Base-by-base conservation (phyloP, 2,888 invertebrate genomes). In the Tenthredo amoena region DNA sequence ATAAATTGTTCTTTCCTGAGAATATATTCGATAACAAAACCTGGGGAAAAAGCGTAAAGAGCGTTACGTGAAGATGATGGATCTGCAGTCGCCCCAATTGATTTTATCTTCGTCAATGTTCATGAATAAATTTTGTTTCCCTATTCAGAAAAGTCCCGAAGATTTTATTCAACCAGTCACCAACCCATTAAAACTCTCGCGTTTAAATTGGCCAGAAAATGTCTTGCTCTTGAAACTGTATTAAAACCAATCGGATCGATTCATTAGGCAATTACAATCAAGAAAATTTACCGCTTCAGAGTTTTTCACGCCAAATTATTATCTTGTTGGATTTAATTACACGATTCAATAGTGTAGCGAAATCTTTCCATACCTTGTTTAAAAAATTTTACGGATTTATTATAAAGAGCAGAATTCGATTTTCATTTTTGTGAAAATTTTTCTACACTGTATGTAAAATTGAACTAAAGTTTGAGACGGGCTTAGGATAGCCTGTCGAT, bases 21-120 rank as follows among this genome's bases (percentile, higher is more conserved):
- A 55, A 84, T 55, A 84, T 72, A 40, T 72, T 68, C 34, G n/a
- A 50, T 34, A 68, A 71, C 37, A 50, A 50, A 81, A 81, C 21
- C 40, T 21, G 18, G 77, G 34, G 26, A 15, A 55, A 77, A 31
- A 55, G 55, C 18, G 31, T 81, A 40, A 81, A 65, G 18, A 81
- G 21, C 26, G 62, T 40, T 47, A 65, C 81, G 62, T 37, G 58
- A 62, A 65, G 81, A 81, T 81, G 81, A 81, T 62, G 81, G 81
- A 81, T 81, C 81, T 65, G n/a, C 15, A 47, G 47, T 81, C 62
- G 15, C 81, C 18, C 62, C 62, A 62, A 26, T 62, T 81, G 81
- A 81, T 65, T 40, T 62, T 47, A 81, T 81, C 62, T 81, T 62
- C 62, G 81, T 81, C 81, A 81, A 81, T 81, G 40, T 81, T 77